phyloP scores from a whole-genome alignment of 2,797 vertebrate genomes.

The Prunella strophiata region DNA sequence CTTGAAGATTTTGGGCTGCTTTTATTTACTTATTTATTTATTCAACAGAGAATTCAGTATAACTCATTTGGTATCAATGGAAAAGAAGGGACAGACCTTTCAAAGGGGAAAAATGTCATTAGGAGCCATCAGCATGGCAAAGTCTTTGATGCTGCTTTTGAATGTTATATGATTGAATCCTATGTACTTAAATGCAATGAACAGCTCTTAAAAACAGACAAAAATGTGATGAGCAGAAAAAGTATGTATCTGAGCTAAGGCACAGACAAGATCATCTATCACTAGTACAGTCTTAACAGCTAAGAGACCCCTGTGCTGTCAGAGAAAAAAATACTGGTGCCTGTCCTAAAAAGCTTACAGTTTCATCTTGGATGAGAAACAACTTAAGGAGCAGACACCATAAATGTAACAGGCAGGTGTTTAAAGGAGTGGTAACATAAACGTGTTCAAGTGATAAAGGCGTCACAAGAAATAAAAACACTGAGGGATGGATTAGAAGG shows the following conservation, averaged over 20 bases:
- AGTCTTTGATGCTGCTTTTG: not conserved
- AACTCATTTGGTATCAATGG: not conserved
- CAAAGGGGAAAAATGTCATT: not conserved
- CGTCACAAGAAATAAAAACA: not conserved
- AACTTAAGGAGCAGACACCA: not conserved
- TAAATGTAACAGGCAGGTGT: not conserved
- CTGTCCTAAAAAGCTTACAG: not conserved
- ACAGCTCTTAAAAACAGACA: not conserved
- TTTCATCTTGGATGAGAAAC: not conserved
- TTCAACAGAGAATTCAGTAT: not conserved
- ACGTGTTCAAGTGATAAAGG: not conserved
- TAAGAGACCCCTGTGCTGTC: not conserved
- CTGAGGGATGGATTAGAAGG: not conserved
- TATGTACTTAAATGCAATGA: not conserved
- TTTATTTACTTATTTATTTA: not conserved
- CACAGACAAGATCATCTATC: not conserved
- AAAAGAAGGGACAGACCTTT: not conserved
- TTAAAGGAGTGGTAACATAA: not conserved
- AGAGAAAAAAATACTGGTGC: not conserved
- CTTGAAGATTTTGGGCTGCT: not conserved
- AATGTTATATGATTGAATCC: not conserved
- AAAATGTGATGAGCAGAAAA: not conserved
- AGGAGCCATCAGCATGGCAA: not conserved
- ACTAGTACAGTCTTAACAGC: not conserved
- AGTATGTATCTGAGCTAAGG: not conserved